Conservation (phyloP, 2,113 vertebrate genomes). For the Nerophis lumbriciformis region DNA sequence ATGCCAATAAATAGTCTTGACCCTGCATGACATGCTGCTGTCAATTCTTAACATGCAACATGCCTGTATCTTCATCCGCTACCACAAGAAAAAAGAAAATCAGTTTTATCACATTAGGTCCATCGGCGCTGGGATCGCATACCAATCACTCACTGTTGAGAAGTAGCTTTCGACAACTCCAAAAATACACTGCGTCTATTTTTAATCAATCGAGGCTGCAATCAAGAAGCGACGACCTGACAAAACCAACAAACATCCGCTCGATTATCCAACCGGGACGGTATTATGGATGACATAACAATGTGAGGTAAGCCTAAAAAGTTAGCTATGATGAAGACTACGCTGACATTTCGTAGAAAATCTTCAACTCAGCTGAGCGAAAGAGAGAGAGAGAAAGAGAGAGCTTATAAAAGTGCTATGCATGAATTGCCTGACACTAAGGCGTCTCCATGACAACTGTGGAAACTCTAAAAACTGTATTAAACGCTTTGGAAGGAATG, state of each 20-base stretch:
- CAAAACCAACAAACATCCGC: background rate
- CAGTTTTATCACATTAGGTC: too few relatives aligned
- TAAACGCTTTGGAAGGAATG: background rate
- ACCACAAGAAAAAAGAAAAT: background rate
- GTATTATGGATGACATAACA: too few relatives aligned
- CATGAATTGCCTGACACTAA: conserved; percentile 3
- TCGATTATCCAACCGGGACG: background rate
- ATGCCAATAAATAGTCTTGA: too few relatives aligned
- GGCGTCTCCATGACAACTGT: conserved; percentile 10
- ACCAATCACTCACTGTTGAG: background rate
- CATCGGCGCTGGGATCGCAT: background rate
- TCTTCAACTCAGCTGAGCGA: too few relatives aligned
- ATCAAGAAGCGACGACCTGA: background rate
- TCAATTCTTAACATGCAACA: too few relatives aligned
- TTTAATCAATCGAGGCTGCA: background rate
- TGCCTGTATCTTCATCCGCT: too few relatives aligned
- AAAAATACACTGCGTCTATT: background rate
- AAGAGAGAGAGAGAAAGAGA: background rate
- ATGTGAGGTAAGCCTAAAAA: too few relatives aligned
- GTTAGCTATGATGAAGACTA: too few relatives aligned
- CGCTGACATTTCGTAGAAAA: too few relatives aligned
- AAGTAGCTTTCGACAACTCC: background rate
- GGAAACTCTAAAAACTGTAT: conserved; percentile 1
- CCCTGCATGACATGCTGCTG: too few relatives aligned
- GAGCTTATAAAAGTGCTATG: conserved; percentile 2